A percentile compares a stretch with the other conserved stretches of the same genome.
Conservation (phyloP, 2,888 invertebrate species). For the Cataglyphis altisquamis region DNA sequence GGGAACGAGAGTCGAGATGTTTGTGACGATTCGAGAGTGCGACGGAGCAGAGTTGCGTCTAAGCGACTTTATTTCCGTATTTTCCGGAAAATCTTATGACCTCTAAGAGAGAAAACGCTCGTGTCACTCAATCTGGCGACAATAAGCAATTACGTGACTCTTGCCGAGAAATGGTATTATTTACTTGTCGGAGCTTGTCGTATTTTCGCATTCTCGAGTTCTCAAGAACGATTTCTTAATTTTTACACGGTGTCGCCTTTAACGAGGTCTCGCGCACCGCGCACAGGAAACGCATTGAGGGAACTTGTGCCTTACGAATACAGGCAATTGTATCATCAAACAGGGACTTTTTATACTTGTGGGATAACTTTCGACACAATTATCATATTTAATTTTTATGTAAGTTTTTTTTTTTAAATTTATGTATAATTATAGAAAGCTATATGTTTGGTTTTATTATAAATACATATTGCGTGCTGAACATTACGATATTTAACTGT, state of each 20-base stretch:
- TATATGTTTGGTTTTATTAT: not conserved
- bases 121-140: constrained; percentile 59
- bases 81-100: constrained; percentile 72
- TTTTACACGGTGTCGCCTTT: constrained; percentile 34
- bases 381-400: not conserved
- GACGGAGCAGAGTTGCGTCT: constrained; percentile 33
- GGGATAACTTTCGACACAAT: not conserved
- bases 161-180: constrained; percentile 57
- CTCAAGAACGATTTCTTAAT: constrained; percentile 32
- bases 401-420: not conserved
- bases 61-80: constrained; percentile 67
- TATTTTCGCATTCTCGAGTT: constrained; percentile 40
- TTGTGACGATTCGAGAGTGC: constrained; percentile 54
- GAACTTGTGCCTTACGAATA: not conserved
- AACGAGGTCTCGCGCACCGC: not conserved
- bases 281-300: not conserved
- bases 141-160: constrained; percentile 72
- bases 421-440: not conserved
- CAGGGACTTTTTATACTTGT: not conserved
- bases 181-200: constrained; percentile 54
- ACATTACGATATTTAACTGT: not conserved
- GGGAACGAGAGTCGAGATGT: constrained; percentile 58
- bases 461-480: not conserved
- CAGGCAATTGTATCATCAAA: not conserved
- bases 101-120: constrained; percentile 60